These are phyloP conservation scores for Tigriopus californicus DNA, from an alignment of 2,888 invertebrate species.

Conservation along the genomic window DNA sequence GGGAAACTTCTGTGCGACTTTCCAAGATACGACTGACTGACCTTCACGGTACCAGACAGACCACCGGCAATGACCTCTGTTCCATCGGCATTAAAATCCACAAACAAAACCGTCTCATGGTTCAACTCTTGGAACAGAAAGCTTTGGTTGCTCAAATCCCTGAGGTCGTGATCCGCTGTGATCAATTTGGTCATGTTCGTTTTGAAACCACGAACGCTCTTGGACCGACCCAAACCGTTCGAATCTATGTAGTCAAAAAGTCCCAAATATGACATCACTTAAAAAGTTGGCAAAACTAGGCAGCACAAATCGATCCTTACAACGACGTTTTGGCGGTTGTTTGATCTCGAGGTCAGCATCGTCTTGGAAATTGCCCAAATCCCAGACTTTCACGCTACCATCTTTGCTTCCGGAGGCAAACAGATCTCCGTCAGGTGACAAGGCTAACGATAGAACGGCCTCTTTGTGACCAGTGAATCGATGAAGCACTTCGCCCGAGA, in stretches of 20 bases:
- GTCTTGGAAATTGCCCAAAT: slow-evolving; percentile 27
- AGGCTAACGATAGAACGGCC: slow-evolving; percentile 34
- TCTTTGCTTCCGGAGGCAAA: slow-evolving; percentile 40
- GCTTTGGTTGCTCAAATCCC: background rate
- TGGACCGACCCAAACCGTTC: too few species aligned
- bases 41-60: background rate
- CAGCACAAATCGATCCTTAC: too few species aligned
- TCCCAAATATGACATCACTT: too few species aligned
- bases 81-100: background rate
- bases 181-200: background rate
- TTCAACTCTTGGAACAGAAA: background rate
- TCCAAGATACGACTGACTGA: too few species aligned
- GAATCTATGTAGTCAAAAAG: too few species aligned
- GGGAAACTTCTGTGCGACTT: too few species aligned
- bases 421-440: slow-evolving; percentile 34
- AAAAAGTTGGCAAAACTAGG: too few species aligned
- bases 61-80: background rate
- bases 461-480: slow-evolving; percentile 32
- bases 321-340: too few species aligned
- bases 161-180: background rate
- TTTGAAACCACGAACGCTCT: too few species aligned
- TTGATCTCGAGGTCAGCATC: background rate
- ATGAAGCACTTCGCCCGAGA: slow-evolving; percentile 27
- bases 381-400: slow-evolving; percentile 41
- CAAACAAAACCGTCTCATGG: background rate